Percentiles rank a stretch among this genome's conserved stretches.
These are phyloP conservation scores for Rhynchomys soricoides DNA, from an alignment of 2,113 vertebrate species.

Conservation along the genomic window DNA sequence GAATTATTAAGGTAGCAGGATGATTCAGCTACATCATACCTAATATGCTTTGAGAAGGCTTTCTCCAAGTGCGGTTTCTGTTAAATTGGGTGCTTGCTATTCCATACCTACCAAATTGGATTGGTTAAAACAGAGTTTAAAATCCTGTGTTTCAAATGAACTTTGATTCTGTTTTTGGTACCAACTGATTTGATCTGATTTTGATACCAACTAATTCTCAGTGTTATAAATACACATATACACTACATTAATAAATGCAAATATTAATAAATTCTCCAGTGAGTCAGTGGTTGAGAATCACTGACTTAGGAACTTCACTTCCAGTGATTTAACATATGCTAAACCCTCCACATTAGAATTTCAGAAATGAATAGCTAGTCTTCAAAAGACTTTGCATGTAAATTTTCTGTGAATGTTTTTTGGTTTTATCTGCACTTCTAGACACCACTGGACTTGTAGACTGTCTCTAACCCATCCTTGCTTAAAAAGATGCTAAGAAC, in stretches of 20 bases:
- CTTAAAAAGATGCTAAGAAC: background rate
- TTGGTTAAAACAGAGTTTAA: no score
- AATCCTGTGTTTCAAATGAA: no score
- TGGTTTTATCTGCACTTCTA: conserved; percentile 14
- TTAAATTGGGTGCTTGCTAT: no score
- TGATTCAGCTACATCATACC: no score
- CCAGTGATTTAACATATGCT: background rate
- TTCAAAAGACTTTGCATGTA: background rate
- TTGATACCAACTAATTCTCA: no score
- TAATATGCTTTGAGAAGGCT: no score
- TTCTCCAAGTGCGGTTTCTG: no score
- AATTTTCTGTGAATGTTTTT: background rate
- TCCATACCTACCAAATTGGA: no score
- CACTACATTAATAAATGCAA: background rate
- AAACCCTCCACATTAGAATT: background rate
- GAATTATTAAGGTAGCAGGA: no score
- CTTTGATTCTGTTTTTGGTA: no score
- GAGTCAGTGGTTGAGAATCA: background rate
- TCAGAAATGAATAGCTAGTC: background rate
- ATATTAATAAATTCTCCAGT: background rate
- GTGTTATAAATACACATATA: no score
- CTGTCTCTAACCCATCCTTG: background rate
- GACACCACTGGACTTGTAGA: conserved; percentile 27
- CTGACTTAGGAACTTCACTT: background rate
- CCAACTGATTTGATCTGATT: no score